Evolutionary conservation across 2,797 vertebrate genomes (phyloP).

Genomic region (Paratrypauchen microcephalus): DNA sequence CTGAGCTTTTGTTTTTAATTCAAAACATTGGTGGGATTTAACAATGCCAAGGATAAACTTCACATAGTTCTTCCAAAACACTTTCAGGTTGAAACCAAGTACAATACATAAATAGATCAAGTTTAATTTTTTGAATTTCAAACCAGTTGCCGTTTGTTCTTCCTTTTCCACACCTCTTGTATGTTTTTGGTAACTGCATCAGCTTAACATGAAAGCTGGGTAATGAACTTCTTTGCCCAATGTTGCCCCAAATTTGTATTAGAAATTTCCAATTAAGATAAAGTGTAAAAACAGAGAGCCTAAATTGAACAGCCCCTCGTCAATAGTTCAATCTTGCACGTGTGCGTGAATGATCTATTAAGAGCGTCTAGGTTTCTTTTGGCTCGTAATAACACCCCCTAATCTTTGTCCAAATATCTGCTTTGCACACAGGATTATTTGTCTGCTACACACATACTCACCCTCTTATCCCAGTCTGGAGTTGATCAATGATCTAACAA

Average conservation of each 20-base stretch:
- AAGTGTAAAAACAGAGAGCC: background rate
- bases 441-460: constrained; percentile 67
- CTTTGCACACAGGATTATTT: constrained; percentile 82
- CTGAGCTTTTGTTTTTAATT: constrained; percentile 4
- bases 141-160: background rate
- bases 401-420: constrained; percentile 92
- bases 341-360: constrained; percentile 73
- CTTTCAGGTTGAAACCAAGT: background rate
- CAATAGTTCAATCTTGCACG: constrained; percentile 40
- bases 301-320: constrained; percentile 23
- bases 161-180: background rate
- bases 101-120: too few relatives aligned
- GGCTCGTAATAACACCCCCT: constrained; percentile 80
- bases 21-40: constrained; percentile 6
- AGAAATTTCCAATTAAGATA: background rate
- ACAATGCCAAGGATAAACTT: constrained; percentile 3
- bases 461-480: constrained; percentile 71
- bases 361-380: constrained; percentile 80
- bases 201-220: background rate
- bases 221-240: background rate
- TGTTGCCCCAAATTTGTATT: background rate
- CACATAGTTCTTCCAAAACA: background rate
- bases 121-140: background rate
- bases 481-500: constrained; percentile 76
- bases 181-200: background rate